Base-by-base conservation (phyloP, 2,888 invertebrate genomes). In the Campopleginae sp. region DNA sequence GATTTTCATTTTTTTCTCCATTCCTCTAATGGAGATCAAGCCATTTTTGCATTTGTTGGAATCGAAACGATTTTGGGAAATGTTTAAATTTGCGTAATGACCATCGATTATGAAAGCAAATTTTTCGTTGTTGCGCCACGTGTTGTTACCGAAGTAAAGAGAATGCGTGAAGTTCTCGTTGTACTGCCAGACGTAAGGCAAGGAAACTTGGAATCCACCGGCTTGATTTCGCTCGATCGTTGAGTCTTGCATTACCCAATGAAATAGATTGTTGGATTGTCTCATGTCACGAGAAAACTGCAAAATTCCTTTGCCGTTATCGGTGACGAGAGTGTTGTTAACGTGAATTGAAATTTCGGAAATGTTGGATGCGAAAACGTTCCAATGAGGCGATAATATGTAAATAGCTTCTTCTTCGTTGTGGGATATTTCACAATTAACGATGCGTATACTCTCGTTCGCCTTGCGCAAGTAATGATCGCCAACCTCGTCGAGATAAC, bases 111-210 rank as follows among this genome's bases (percentile, higher is more conserved):
- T 95, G 65, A 98, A 95, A 44, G 95, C 96, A 93, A 99, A 99
- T 84, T 97, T 96, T 38, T 96, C 95, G 94, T 99, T 99, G 89
- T 96, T 95, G 17, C 96, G 95, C 96, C 99, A 98, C 0, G 97
- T 97, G 88, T 98, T 98, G 91, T 98, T 98, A 63, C 96, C 96
- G 92, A 99, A 96, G 89, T 96, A 97, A 17, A 99, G 95, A 0
- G 98, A 97, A 94, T 99, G 99, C 0, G 98, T 98, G 90, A 97
- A 98, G 92, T 98, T 98, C 94, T 98, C 98, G 91, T 98, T 98
- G 91, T 98, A 98, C 90, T 98, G 97, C 98, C 98, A 98, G 0
- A 99, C 98, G 89, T 98, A 98, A 0, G 99, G 99, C 51, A 99
- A 94, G 14, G 96, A 96, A 5, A 99, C 95, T 90, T 98, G 96